A percentile compares a stretch with the other conserved stretches of the same genome.
Evolutionary conservation across 2,888 invertebrate species (phyloP).

Genomic region (Cosmopolites sordidus): DNA sequence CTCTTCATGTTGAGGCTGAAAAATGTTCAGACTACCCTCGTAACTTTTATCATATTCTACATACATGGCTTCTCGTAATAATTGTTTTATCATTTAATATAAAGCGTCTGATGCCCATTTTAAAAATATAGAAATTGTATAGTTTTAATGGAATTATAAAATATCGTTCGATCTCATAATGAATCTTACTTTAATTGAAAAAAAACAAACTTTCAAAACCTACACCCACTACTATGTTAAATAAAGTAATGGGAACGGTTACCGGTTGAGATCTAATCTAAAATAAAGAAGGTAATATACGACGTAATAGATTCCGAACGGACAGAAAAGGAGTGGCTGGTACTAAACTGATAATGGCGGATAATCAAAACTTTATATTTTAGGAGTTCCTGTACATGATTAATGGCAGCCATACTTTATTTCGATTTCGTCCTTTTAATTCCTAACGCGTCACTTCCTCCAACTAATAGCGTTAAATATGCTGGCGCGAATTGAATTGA

Average conservation of each 20-base stretch:
- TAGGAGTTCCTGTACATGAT: conserved; percentile 43
- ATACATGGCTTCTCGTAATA: no score
- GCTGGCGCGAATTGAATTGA: conserved; percentile 22
- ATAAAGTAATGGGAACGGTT: conserved; percentile 9
- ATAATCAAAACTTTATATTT: conserved; percentile 35
- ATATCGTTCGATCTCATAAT: no score
- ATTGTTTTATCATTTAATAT: no score
- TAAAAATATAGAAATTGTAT: no score
- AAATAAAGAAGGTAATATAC: conserved; percentile 26
- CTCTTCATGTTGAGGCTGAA: no score
- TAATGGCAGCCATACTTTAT: conserved; percentile 46
- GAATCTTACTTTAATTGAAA: no score
- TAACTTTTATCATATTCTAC: no score
- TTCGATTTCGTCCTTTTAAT: conserved; percentile 43
- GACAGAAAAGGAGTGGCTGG: conserved; percentile 40
- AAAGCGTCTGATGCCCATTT: no score
- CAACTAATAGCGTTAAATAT: conserved; percentile 35
- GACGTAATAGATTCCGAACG: conserved; percentile 24
- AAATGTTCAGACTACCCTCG: no score
- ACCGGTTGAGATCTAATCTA: conserved; percentile 25
- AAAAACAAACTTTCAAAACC: no score
- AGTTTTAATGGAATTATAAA: no score
- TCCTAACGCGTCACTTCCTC: conserved; percentile 46
- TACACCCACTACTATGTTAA: no score
- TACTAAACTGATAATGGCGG: conserved; percentile 41